Evolutionary conservation across 35 echinoderm and acorn worm genomes (phyloP).

Genomic region (Lytechinus variegatus): DNA sequence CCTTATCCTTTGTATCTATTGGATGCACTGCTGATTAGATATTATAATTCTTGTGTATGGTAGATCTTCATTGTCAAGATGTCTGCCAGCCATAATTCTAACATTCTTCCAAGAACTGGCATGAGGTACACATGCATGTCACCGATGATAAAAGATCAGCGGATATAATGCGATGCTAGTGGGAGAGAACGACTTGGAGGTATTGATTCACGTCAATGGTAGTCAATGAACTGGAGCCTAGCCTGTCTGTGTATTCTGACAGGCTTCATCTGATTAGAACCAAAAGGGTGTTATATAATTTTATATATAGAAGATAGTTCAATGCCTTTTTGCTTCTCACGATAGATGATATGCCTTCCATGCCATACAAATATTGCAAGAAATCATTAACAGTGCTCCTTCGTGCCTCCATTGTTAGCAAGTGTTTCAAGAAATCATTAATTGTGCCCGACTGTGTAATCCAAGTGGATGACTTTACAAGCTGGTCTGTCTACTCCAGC

Average conservation of each 20-base stretch:
- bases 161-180: background rate
- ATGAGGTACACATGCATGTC: background rate
- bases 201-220: background rate
- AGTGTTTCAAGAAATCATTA: background rate
- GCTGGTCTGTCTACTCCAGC: background rate
- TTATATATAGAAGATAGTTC: background rate
- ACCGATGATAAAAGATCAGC: conserved; percentile 10
- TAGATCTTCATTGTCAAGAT: background rate
- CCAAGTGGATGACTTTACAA: background rate
- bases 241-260: background rate
- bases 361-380: background rate
- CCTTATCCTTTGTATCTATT: no score
- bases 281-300: background rate
- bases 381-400: background rate
- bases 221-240: background rate
- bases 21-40: background rate
- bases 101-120: background rate
- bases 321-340: no score
- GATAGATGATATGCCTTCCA: background rate
- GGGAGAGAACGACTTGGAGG: background rate
- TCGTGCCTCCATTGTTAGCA: background rate
- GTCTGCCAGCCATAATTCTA: background rate
- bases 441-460: background rate
- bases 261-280: background rate
- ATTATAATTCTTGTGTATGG: background rate